These are phyloP conservation scores for Brachirus orientalis DNA, from an alignment of 2,113 vertebrate genomes.

Conservation along the genomic window DNA sequence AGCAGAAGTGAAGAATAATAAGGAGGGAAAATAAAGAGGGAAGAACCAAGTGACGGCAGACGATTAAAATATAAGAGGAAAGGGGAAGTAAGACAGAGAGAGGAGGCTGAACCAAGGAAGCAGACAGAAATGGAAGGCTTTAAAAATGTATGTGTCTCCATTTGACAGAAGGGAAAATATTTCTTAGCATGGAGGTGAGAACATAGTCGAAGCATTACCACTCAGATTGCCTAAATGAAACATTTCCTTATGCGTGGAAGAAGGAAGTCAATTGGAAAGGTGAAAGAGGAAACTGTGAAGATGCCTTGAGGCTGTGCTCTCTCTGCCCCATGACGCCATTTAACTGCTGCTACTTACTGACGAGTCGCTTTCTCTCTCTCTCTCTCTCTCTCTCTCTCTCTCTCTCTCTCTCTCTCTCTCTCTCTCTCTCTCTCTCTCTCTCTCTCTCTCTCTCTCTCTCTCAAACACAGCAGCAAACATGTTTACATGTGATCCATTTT, in stretches of 20 bases:
- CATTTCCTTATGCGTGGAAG: background rate
- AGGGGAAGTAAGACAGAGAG: slow-evolving; percentile 3
- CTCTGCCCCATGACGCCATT: slow-evolving; percentile 38
- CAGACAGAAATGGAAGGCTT: slow-evolving; percentile 27
- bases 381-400: slow-evolving; percentile 17
- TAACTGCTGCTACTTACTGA: slow-evolving; percentile 46
- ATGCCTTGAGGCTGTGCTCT: slow-evolving; percentile 19
- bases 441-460: slow-evolving; percentile 12
- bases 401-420: slow-evolving; percentile 17
- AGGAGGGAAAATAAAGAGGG: background rate
- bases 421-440: slow-evolving; percentile 24
- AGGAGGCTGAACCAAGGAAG: slow-evolving; percentile 27
- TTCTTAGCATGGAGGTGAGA: slow-evolving; percentile 39
- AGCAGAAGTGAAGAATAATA: background rate
- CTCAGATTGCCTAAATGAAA: slow-evolving; percentile 17
- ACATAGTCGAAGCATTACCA: slow-evolving; percentile 16
- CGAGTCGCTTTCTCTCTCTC: background rate
- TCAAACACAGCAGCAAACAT: slow-evolving; percentile 16
- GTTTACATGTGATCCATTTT: slow-evolving; percentile 54
- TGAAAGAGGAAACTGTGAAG: slow-evolving; percentile 5
- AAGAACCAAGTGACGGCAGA: background rate
- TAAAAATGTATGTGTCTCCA: slow-evolving; percentile 65
- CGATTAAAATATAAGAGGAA: background rate
- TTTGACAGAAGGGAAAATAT: slow-evolving; percentile 31
- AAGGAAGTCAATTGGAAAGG: background rate